Evolutionary conservation across 2,797 vertebrate genomes (phyloP).

Genomic region (Decapterus maruadsi): DNA sequence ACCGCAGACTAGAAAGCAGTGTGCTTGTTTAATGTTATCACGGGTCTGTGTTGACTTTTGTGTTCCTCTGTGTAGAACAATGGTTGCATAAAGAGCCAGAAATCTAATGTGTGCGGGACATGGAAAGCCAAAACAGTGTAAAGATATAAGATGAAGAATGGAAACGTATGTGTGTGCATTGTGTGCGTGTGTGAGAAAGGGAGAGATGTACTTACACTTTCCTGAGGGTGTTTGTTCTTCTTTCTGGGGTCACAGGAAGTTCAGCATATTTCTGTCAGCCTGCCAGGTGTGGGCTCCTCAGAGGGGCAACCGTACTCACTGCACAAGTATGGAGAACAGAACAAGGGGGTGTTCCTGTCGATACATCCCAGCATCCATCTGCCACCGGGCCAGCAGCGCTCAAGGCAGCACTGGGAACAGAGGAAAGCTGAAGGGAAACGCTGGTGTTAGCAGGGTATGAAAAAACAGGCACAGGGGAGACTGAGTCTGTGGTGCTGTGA

Average conservation of each 20-base stretch:
- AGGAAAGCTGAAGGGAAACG: slow-evolving; percentile 58
- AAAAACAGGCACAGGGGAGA: slow-evolving; percentile 38
- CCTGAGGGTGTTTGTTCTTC: slow-evolving; percentile 45
- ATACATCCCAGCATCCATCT: neutral
- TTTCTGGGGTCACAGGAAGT: slow-evolving; percentile 61
- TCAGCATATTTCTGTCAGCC: slow-evolving; percentile 62
- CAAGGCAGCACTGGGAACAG: slow-evolving; percentile 25
- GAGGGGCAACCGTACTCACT: slow-evolving; percentile 16
- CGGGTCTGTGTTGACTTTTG: slow-evolving; percentile 10
- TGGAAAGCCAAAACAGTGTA: slow-evolving; percentile 8
- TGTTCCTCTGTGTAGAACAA: slow-evolving; percentile 31
- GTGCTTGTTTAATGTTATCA: neutral
- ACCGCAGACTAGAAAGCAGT: slow-evolving; percentile 33
- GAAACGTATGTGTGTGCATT: neutral
- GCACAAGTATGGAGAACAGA: slow-evolving; percentile 15
- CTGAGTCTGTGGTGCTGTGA: neutral
- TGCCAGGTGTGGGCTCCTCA: slow-evolving; percentile 38
- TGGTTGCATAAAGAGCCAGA: slow-evolving; percentile 16
- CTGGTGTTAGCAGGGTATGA: slow-evolving; percentile 14
- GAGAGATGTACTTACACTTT: neutral
- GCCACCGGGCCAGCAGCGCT: neutral
- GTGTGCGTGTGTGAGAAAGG: neutral
- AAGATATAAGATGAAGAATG: neutral
- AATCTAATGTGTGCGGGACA: neutral
- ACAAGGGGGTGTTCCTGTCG: slow-evolving; percentile 47